Percentiles rank a stretch among this genome's conserved stretches.
Evolutionary conservation across 2,888 invertebrate genomes (phyloP).

Genomic region (Eucera pruinosa): DNA sequence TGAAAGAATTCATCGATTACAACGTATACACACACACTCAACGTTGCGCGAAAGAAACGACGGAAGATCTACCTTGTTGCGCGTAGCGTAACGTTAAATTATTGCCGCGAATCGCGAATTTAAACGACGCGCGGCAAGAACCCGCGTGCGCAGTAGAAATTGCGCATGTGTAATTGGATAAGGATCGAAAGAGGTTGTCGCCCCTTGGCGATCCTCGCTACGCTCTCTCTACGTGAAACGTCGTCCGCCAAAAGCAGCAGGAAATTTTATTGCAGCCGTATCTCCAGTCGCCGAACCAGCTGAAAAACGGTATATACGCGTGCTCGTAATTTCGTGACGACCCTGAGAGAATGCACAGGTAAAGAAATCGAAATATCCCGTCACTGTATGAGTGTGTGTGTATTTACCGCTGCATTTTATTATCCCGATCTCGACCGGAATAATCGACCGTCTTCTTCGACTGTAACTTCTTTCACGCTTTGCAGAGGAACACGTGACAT

Average conservation of each 20-base stretch:
- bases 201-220: slow-evolving; percentile 20
- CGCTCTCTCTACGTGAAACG: slow-evolving; percentile 28
- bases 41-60: neutral
- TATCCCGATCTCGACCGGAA: slow-evolving; percentile 27
- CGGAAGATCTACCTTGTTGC: slow-evolving; percentile 9
- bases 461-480: neutral
- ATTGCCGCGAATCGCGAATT: slow-evolving; percentile 53
- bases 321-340: slow-evolving; percentile 46
- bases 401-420: slow-evolving; percentile 43
- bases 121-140: slow-evolving; percentile 53
- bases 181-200: slow-evolving; percentile 66
- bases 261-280: slow-evolving; percentile 55
- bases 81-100: slow-evolving; percentile 47
- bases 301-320: slow-evolving; percentile 29
- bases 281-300: slow-evolving; percentile 39
- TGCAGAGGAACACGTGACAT: neutral
- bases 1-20: neutral
- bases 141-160: slow-evolving; percentile 44
- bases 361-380: slow-evolving; percentile 32
- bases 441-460: slow-evolving; percentile 12
- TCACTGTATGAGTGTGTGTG: neutral
- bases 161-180: slow-evolving; percentile 68
- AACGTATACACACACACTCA: neutral
- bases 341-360: neutral
- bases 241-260: slow-evolving; percentile 35